Evolutionary conservation across 2,113 vertebrate genomes (phyloP).

Genomic region (Eleginops maclovinus): DNA sequence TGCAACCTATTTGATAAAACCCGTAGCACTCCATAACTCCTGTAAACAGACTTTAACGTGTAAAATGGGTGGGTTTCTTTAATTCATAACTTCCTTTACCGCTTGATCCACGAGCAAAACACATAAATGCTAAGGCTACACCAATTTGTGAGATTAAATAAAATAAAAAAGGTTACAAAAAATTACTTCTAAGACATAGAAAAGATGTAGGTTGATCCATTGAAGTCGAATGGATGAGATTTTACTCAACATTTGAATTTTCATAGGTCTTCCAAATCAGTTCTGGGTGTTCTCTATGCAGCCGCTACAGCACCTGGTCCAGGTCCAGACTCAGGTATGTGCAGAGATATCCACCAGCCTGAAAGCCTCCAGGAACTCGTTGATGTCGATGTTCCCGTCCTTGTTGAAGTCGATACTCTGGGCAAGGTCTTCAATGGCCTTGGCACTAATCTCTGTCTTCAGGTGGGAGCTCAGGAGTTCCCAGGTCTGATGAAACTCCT

Average conservation of each 20-base stretch:
- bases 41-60: not conserved
- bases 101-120: not conserved
- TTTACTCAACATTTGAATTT: not conserved
- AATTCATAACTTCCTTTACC: not conserved
- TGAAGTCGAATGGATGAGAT: not conserved
- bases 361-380: constrained; percentile 97
- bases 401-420: constrained; percentile 97
- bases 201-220: constrained; percentile 1
- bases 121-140: not conserved
- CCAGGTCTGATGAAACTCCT: constrained; percentile 94
- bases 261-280: not conserved
- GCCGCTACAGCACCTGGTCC: not conserved
- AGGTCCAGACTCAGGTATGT: constrained; percentile 3
- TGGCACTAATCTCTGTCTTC: constrained; percentile 85
- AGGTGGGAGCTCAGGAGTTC: constrained; percentile 92
- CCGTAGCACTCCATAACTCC: not conserved
- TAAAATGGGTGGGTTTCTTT: not conserved
- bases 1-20: not conserved
- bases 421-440: constrained; percentile 88
- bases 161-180: not conserved
- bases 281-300: not conserved
- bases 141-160: not conserved
- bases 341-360: constrained; percentile 86
- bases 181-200: constrained; percentile 27
- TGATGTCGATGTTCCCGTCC: constrained; percentile 95